A percentile compares a stretch with the other conserved stretches of the same genome.
Evolutionary conservation across 2,797 vertebrate species (phyloP).

Genomic region (Phoxinus dragarum): DNA sequence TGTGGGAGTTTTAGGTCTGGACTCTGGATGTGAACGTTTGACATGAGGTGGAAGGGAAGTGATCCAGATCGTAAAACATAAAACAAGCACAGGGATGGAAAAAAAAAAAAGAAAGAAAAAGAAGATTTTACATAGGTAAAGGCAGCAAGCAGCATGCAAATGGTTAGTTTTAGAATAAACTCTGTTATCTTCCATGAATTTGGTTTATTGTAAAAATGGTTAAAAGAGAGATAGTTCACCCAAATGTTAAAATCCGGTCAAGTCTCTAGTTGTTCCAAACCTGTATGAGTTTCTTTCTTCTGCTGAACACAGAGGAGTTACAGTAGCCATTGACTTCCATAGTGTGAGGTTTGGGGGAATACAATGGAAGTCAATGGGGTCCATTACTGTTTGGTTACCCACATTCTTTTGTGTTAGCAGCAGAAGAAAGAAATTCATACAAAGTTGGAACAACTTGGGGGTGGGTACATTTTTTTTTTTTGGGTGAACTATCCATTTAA

Average conservation of each 20-base stretch:
- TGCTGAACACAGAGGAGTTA: not conserved
- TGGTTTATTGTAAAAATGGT: slow-evolving; percentile 8
- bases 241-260: not conserved
- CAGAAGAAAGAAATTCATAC: not conserved
- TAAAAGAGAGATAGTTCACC: not conserved
- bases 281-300: not conserved
- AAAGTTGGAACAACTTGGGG: not conserved
- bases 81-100: slow-evolving; percentile 38
- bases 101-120: slow-evolving; percentile 1
- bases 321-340: too few species aligned
- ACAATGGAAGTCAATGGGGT: too few species aligned
- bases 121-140: slow-evolving; percentile 60
- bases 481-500: not conserved
- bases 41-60: slow-evolving; percentile 49
- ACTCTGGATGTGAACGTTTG: slow-evolving; percentile 63
- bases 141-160: slow-evolving; percentile 71
- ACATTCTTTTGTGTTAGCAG: not conserved
- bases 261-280: not conserved
- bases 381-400: not conserved
- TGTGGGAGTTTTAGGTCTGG: slow-evolving; percentile 67
- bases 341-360: too few species aligned
- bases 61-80: slow-evolving; percentile 34
- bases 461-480: not conserved
- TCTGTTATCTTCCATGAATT: not conserved
- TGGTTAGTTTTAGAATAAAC: slow-evolving; percentile 36